Percentiles rank a stretch among this genome's conserved stretches.
phyloP scores from a whole-genome alignment of 2,797 vertebrate genomes.

The Crenichthys baileyi region DNA sequence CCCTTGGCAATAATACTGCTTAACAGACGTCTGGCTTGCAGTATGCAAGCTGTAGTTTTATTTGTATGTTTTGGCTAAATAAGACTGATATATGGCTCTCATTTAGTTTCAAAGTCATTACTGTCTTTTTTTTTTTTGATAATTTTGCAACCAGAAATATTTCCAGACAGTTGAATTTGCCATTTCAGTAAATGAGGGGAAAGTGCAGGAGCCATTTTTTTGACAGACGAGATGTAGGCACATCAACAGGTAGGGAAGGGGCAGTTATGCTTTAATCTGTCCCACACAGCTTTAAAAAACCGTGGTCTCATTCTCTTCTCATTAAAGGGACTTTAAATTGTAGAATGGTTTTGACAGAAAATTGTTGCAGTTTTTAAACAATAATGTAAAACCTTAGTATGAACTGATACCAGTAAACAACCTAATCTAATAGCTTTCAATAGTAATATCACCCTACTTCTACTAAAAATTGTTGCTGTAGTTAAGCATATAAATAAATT shows the following conservation, averaged over 20 bases:
- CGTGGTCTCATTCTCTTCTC: background rate
- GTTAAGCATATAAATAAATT: background rate
- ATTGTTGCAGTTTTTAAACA: background rate
- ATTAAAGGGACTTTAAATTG: background rate
- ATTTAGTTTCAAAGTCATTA: background rate
- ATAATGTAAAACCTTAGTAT: background rate
- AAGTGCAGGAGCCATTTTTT: background rate
- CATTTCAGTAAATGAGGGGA: background rate
- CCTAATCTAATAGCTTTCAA: background rate
- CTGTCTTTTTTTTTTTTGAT: no score
- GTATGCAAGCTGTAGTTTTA: background rate
- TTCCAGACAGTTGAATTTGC: background rate
- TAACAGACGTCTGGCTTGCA: background rate
- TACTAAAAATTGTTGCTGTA: background rate
- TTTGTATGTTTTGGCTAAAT: background rate
- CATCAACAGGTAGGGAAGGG: conserved; percentile 2
- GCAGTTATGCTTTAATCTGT: background rate
- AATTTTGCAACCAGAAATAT: background rate
- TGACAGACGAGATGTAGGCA: background rate
- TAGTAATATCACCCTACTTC: background rate
- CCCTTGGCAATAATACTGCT: background rate
- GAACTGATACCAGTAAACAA: background rate
- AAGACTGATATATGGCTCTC: background rate
- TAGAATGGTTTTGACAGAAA: background rate
- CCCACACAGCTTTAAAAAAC: background rate